Conservation (phyloP, 1,140 invertebrate species). For the Pogonomyrmex barbatus region DNA sequence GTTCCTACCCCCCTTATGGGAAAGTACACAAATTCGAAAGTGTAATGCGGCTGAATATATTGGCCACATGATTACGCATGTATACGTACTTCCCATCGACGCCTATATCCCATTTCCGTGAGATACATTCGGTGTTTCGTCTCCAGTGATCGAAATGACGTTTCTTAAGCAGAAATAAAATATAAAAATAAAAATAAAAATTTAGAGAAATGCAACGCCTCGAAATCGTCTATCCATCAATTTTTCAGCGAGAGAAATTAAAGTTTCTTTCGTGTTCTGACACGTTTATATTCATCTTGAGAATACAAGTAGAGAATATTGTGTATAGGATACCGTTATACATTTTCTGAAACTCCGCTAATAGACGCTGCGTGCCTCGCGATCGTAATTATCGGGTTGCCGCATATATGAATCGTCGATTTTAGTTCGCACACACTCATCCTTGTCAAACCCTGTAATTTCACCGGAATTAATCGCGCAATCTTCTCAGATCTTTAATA, state of each 20-base stretch:
- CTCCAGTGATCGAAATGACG: neutral
- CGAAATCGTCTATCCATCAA: neutral
- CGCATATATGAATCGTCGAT: constrained; percentile 47
- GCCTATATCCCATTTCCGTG: constrained; percentile 6
- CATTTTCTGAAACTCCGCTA: constrained; percentile 26
- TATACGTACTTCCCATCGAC: constrained; percentile 29
- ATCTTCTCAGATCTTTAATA: constrained; percentile 46
- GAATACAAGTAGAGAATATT: neutral
- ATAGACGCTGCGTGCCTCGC: constrained; percentile 31
- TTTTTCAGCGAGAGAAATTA: neutral
- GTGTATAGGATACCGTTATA: constrained; percentile 7
- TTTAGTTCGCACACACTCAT: constrained; percentile 34
- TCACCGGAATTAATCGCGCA: constrained; percentile 40
- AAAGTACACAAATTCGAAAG: constrained; percentile 64
- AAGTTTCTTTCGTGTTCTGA: neutral
- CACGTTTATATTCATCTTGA: neutral
- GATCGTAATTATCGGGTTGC: constrained; percentile 37
- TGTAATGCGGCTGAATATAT: constrained; percentile 31
- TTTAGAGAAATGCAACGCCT: neutral
- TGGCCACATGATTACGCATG: constrained; percentile 6
- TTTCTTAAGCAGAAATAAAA: neutral
- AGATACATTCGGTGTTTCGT: neutral
- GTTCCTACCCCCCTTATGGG: constrained; percentile 36
- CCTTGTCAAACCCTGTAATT: constrained; percentile 44
- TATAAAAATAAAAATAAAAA: neutral